Evolutionary conservation across 2,113 vertebrate genomes (phyloP), one percentile per base, ranked within the genome.

Genomic region (Polypterus senegalus): DNA sequence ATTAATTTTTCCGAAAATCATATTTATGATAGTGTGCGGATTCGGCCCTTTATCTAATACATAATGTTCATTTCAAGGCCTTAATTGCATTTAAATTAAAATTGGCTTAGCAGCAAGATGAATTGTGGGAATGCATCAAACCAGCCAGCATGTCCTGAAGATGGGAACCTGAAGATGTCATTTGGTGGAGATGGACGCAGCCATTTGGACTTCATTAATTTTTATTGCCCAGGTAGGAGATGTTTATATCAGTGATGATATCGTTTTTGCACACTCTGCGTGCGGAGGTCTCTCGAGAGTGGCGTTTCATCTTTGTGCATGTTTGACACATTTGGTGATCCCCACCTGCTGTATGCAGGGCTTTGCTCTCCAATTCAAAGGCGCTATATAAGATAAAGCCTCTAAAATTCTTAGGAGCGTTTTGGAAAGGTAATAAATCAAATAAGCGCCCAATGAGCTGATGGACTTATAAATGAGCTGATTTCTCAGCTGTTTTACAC

Each of bases 81-180:
- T 89, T 93, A 91, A 93, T 91, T 91, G 87, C 87, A 83, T 90
- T 90, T 91, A 90, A 92, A 91, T 91, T 90, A 93, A 91, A 93
- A 91, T 88, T 86, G 89, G 86, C 89, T 89, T 88, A 87, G 87
- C 83, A 82, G 79, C 83, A 89, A 89, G 90, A 91, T 91, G 88
- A 89, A 91, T 91, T 87, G 90, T 85, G 80, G 81, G 86, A 86
- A 89, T 85, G 87, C 82, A 85, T 88, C 86, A 88, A 91, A 88
- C 86, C 84, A 88, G 85, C 81, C 88, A 88, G 87, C 87, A 87
- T 90, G 87, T 88, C 90, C 86, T 75, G 71, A 81, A 88, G 86
- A 89, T 86, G 86, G 86, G 87, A 90, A 87, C 79, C 84, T 91
- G 85, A 88, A 89, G 88, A 89, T 89, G 88, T 84, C 84, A 89